A percentile compares a stretch with the other conserved stretches of the same genome.
phyloP scores from a whole-genome alignment of 2,113 vertebrate species.

The Neopipo cinnamomea region DNA sequence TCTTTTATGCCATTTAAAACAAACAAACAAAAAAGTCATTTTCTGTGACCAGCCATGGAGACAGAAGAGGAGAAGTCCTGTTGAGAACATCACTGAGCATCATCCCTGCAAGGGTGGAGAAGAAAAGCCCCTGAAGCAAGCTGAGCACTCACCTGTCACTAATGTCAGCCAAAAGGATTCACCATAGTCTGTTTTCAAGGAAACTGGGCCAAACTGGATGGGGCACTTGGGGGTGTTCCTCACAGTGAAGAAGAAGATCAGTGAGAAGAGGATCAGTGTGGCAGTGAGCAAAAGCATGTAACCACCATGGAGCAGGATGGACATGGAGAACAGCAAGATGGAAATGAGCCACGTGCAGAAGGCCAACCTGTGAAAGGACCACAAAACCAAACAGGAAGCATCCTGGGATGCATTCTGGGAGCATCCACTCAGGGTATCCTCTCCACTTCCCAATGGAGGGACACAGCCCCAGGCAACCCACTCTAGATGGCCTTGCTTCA shows the following conservation, averaged over 20 bases:
- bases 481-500: not conserved
- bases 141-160: slow-evolving; percentile 77
- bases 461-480: not conserved
- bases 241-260: slow-evolving; percentile 83
- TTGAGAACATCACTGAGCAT: not conserved
- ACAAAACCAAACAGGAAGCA: not conserved
- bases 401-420: not conserved
- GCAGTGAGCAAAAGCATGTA: slow-evolving; percentile 84
- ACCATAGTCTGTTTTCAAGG: slow-evolving; percentile 79
- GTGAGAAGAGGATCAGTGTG: slow-evolving; percentile 81
- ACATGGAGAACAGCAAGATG: slow-evolving; percentile 87
- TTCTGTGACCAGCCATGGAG: not conserved
- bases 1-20: not conserved
- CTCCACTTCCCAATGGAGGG: rapidly evolving
- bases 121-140: not conserved
- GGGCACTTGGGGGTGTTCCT: slow-evolving; percentile 72
- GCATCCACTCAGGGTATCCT: not conserved
- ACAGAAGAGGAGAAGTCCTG: not conserved
- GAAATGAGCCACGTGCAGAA: slow-evolving; percentile 92
- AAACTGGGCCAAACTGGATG: slow-evolving; percentile 78
- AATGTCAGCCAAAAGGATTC: slow-evolving; percentile 90
- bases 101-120: not conserved
- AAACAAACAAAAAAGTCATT: too few species aligned
- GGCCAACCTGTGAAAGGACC: slow-evolving; percentile 80
- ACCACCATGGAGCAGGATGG: slow-evolving; percentile 83